Percentiles rank a stretch among this genome's conserved stretches.
Evolutionary conservation across 1,140 invertebrate genomes (phyloP).

Genomic region (Leptinotarsa lineolata): DNA sequence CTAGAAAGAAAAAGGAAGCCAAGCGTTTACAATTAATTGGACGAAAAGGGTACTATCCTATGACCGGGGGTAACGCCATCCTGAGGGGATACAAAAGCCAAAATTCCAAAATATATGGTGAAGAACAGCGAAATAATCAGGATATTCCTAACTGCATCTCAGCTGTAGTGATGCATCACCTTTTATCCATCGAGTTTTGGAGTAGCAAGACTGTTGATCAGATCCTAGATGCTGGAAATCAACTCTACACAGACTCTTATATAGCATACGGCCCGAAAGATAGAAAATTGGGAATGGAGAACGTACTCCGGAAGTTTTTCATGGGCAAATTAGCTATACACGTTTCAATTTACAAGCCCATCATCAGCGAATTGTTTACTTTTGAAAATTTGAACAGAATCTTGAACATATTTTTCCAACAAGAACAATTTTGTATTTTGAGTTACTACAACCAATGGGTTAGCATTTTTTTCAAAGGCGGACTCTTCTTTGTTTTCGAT

Average conservation of each 20-base stretch:
- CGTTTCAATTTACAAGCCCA: slow-evolving; percentile 47
- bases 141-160: slow-evolving; percentile 47
- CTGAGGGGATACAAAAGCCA: slow-evolving; percentile 47
- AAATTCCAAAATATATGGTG: slow-evolving; percentile 39
- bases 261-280: slow-evolving; percentile 48
- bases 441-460: slow-evolving; percentile 38
- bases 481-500: slow-evolving; percentile 50
- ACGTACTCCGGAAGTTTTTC: slow-evolving; percentile 46
- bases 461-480: slow-evolving; percentile 47
- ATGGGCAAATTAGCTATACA: slow-evolving; percentile 37
- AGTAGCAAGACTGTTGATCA: slow-evolving; percentile 49
- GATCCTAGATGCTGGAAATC: slow-evolving; percentile 50
- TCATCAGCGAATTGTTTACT: slow-evolving; percentile 38
- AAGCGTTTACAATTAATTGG: slow-evolving; percentile 39
- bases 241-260: slow-evolving; percentile 52
- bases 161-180: slow-evolving; percentile 37
- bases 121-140: slow-evolving; percentile 37
- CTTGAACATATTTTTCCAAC: slow-evolving; percentile 46
- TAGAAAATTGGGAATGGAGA: slow-evolving; percentile 43
- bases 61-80: slow-evolving; percentile 40
- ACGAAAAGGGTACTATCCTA: slow-evolving; percentile 38
- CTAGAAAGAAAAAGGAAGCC: slow-evolving; percentile 32
- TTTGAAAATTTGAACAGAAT: slow-evolving; percentile 31
- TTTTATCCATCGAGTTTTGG: slow-evolving; percentile 44
- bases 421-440: slow-evolving; percentile 49